A percentile compares a stretch with the other conserved stretches of the same genome.
phyloP scores from a whole-genome alignment of 2,797 vertebrate genomes.

The Pelodytes ibericus region DNA sequence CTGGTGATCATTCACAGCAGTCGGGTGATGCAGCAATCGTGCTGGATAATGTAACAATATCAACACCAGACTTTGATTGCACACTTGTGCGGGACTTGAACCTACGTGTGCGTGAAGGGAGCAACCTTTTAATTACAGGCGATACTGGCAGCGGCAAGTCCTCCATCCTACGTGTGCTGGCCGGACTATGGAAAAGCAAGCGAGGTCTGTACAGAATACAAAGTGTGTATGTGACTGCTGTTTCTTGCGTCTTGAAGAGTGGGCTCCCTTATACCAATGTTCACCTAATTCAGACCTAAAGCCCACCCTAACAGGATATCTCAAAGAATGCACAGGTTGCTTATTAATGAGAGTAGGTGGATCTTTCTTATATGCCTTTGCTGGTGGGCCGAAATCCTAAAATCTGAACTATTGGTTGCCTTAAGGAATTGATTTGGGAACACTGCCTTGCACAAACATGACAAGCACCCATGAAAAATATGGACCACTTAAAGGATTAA shows the following conservation, averaged over 20 bases:
- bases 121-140: slow-evolving; percentile 87
- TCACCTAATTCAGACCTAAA: no score
- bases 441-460: no score
- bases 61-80: slow-evolving; percentile 80
- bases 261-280: no score
- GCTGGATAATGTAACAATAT: slow-evolving; percentile 82
- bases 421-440: no score
- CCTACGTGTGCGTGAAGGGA: slow-evolving; percentile 83
- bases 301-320: no score
- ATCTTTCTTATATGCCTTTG: no score
- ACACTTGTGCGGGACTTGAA: slow-evolving; percentile 88
- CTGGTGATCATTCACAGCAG: slow-evolving; percentile 57
- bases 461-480: background rate
- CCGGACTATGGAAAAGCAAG: slow-evolving; percentile 85
- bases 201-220: slow-evolving; percentile 71
- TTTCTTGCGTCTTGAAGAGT: background rate
- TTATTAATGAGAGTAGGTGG: no score
- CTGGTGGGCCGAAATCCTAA: no score
- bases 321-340: no score
- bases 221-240: background rate
- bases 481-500: background rate
- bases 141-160: slow-evolving; percentile 97
- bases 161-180: slow-evolving; percentile 88
- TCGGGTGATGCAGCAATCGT: slow-evolving; percentile 81
- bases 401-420: no score